Evolutionary conservation across 2,113 vertebrate genomes (phyloP).

Genomic region (Melanerpes formicivorus): DNA sequence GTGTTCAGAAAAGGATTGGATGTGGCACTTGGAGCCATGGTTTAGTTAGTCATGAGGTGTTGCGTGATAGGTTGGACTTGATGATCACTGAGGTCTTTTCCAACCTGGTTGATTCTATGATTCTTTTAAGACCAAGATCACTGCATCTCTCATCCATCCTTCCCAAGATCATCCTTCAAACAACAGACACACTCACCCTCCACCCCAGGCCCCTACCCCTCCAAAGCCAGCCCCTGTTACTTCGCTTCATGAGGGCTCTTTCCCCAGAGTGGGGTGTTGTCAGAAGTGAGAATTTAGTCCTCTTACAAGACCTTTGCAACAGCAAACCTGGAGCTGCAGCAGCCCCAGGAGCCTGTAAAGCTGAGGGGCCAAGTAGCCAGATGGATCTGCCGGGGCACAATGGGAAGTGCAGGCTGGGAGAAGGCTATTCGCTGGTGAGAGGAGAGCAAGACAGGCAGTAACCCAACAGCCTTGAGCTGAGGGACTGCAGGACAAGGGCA

Average conservation of each 20-base stretch:
- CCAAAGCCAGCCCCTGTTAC: not conserved
- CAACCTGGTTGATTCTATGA: too few relatives aligned
- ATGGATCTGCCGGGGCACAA: not conserved
- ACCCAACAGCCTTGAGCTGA: not conserved
- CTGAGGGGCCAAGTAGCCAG: not conserved
- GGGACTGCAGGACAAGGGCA: not conserved
- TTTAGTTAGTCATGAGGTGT: too few relatives aligned
- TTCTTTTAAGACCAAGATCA: not conserved
- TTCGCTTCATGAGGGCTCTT: not conserved
- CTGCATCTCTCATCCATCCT: not conserved
- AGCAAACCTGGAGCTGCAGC: not conserved
- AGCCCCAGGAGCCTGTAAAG: not conserved
- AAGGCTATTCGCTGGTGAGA: not conserved
- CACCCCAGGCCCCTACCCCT: not conserved
- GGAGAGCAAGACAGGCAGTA: not conserved
- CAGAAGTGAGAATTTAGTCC: not conserved
- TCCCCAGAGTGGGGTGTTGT: not conserved
- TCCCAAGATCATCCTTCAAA: not conserved
- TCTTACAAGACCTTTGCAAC: not conserved
- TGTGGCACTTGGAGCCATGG: too few relatives aligned
- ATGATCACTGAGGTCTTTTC: too few relatives aligned
- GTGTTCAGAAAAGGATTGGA: too few relatives aligned
- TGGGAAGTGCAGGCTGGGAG: not conserved
- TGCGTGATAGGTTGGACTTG: too few relatives aligned
- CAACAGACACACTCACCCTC: not conserved